Base-by-base conservation (phyloP, 2,797 vertebrate genomes). In the Smutsia gigantea region DNA sequence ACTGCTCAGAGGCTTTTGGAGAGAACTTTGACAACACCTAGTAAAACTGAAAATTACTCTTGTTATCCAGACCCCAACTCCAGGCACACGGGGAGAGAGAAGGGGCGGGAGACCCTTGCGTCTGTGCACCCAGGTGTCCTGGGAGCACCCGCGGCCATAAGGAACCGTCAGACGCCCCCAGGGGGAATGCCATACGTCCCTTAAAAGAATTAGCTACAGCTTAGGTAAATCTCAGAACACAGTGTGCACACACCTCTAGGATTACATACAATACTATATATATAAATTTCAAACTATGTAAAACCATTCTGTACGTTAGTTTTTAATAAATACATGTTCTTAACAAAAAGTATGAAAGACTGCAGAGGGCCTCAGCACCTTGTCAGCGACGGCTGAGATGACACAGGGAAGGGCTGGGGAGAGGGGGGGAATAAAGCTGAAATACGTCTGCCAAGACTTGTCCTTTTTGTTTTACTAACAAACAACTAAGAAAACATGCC, bases 331-430 rank as follows among this genome's bases (percentile, higher is more conserved):
- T 18, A 51, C 37, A 39, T 63, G 74, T 39, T 53, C 79, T 63
- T 29, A 31, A 49, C 79, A 25, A 23, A 49, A 72, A 51, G 55
- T 7, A 51, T 11, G 37, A 11, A 61, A 49, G 34, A 1, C 10
- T 17, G 42, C 39, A 39, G 21, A 64, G 55, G 46, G 57, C 10
- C 10, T 84, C 27, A 12, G 29, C 31, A 27, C 18, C 27, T 17
- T 31, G 7, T 23, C 37, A 37, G 71, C 10, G 7, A 34, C 0
- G 49, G 59, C 49, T 8, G 13, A 37, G 49, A 59, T 15, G 19
- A 15, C 0, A 0, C n/a, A 21, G 6, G 0, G 7, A 8, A 18
- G 37, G 27, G 7, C n/a, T 1, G 7, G 34, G 55, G 31, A 46
- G 39, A 6, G 39, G 39, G 39, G 39, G 14, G 64, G 7, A 29